Evolutionary conservation across 1,140 invertebrate genomes (phyloP), one percentile per base, ranked within the genome.

Genomic region (Drosophila busckii): DNA sequence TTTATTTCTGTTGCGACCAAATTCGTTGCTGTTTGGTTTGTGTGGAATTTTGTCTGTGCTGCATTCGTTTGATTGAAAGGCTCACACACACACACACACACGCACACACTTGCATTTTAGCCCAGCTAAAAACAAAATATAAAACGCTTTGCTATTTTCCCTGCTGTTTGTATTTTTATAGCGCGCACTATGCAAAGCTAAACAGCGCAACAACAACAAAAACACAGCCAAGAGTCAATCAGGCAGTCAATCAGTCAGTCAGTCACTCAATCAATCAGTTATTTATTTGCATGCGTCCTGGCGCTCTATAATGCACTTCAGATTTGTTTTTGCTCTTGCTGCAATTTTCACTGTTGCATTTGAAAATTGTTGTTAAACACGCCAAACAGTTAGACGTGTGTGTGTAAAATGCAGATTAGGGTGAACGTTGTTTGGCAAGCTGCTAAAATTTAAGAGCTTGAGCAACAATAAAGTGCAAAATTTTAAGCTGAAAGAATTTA

Each of bases 51-150:
- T 70, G 60, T 52, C 60, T 59, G 64, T 55, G 28, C 61, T 37
- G 52, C 52, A n/a, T n/a, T n/a, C n/a, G 48, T 73, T 80, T 80
- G 73, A 80, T 80, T 80, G 73, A 80, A 82, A 69, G 55, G 69
- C 73, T 19, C 25, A 31, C 17, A 28, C 19, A 40, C 41, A 44
- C 49, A 35, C 34, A 59, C 25, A 40, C 28, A 53, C 49, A n/a
- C n/a, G n/a, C 17, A 23, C 48, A 10, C 16, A 17, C 40, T 3
- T n/a, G n/a, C n/a, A n/a, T n/a, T n/a, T n/a, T n/a, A 32, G 16
- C 12, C 20, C 3, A n/a, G 6, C 17, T 19, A 50, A 13, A 29
- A 8, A 10, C 8, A 35, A 35, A 31, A 20, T 15, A 8, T 17
- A 37, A 48, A 35, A 58, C 32, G 37, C 38, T 16, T 3, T 32